Base-by-base conservation (phyloP, 2,888 invertebrate genomes). In the Deladenus siricidicola region DNA sequence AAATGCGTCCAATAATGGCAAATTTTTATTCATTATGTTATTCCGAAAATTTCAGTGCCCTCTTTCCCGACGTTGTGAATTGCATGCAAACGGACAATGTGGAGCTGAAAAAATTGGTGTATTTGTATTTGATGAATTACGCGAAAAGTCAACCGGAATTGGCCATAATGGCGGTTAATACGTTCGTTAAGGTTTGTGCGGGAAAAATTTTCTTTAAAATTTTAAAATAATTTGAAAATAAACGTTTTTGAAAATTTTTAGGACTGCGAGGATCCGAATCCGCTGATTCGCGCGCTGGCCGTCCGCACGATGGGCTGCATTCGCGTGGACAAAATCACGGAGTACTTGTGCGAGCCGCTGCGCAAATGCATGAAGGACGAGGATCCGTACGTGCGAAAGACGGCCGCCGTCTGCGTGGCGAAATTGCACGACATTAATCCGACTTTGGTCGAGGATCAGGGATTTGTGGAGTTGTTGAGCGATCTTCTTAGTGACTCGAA, bases 31-130 rank as follows among this genome's bases (percentile, higher is more conserved):
- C 14, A 39, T 1, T 45, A 19, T 29, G 23, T 61, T 21, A 39
- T 65, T 28, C 45, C 4, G 19, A 14, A 45, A 19, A 45, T 21
- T 78, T 74, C 73, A 83, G 83, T 73, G 93, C 96, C 1, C 83
- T 98, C 19, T 99, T 99, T 80, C 96, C 98, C 0, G 98, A 99
- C 80, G 98, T 99, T 1, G 94, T 99, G 29, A 98, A 98, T 82
- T 98, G 98, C 80, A 98, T 99, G 96, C 98, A 98, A 83, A 99
- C 98, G 0, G 98, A 98, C 80, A 99, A 98, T 82, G 83, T 98
- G 79, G 98, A 98, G 81, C 82, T 99, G 72, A 98, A 98, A 83
- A 99, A 99, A 79, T 84, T 98, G 53, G 98, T 99, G 1, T 99
- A 98, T 81, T 83, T 99, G 55, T 98, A 98, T 80, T 83, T 98